Evolutionary conservation across 2,797 vertebrate species (phyloP), one percentile per base, ranked within the genome.

Genomic region (Picus viridis): DNA sequence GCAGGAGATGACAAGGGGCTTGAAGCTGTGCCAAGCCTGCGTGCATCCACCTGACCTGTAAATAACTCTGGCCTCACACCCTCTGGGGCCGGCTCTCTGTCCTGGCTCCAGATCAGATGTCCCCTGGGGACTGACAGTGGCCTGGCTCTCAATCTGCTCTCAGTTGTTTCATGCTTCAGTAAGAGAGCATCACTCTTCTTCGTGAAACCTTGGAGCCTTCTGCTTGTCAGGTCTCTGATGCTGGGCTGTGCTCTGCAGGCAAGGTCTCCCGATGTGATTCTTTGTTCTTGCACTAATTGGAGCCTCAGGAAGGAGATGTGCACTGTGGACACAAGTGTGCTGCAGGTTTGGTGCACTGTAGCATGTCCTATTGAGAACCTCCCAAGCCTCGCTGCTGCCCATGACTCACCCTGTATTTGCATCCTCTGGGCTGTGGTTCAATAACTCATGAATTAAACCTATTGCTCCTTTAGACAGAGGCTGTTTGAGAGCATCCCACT

Each of bases 231-330:
- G 32, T 78, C 63, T 34, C 26, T 80, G 56, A 20, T 39, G 49
- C 26, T 41, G 27, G 54, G 30, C 23, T 77, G 75, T 77, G 89
- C 69, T 65, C 64, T 63, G 59, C 49, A 59, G 62, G 64, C 75
- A 58, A 34, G 62, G 36, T 54, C n/a, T 86, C 65, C 41, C 6
- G 2, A 26, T 15, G 27, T 19, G 5, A 43, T 74, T 24, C 73
- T 76, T 71, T 71, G 45, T 65, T 51, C 67, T 43, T n/a, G 56
- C 69, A 11, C 65, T 86, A 63, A 59, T 8, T 78, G 63, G 47
- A 83, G 16, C 34, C 70, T 67, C 39, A 70, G 76, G 85, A 86
- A 92, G 87, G 87, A 92, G 91, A 83, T 69, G 76, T 39, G 78
- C 87, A 26, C 43, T 1, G 0, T 62, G 69, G 90, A 22, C 59